These are phyloP conservation scores for Brachyhypopomus occidentalis DNA, from an alignment of 2,113 vertebrate genomes.

Conservation along the genomic window DNA sequence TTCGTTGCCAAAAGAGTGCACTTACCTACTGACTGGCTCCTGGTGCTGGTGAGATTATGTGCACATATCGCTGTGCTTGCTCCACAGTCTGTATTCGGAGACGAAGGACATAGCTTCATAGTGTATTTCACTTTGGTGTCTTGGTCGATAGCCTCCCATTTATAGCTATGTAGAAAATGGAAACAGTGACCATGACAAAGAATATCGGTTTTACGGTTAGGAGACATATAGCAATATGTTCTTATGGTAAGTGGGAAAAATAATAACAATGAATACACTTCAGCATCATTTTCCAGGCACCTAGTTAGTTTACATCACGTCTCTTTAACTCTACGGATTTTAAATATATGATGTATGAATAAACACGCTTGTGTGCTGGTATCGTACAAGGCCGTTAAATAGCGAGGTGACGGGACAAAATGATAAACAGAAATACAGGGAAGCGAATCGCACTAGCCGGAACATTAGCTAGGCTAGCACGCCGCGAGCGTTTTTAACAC, in stretches of 20 bases:
- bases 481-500: too few relatives aligned
- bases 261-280: background rate
- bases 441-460: too few relatives aligned
- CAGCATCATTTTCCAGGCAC: background rate
- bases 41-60: conserved; percentile 39
- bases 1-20: conserved; percentile 38
- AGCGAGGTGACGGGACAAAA: background rate
- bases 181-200: background rate
- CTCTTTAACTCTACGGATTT: background rate
- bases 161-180: conserved; percentile 71
- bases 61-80: conserved; percentile 76
- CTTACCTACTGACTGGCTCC: conserved; percentile 83
- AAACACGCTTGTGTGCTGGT: background rate
- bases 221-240: background rate
- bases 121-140: conserved; percentile 79
- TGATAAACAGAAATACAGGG: background rate
- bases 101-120: conserved; percentile 79
- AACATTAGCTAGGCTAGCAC: too few relatives aligned
- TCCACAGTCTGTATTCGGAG: conserved; percentile 71
- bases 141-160: conserved; percentile 87
- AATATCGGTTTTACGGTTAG: background rate
- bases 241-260: background rate
- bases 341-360: background rate
- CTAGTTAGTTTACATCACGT: background rate
- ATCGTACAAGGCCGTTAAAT: background rate